Evolutionary conservation across 2,888 invertebrate species (phyloP), one percentile per base, ranked within the genome.

Genomic region (Papilio protenor): DNA sequence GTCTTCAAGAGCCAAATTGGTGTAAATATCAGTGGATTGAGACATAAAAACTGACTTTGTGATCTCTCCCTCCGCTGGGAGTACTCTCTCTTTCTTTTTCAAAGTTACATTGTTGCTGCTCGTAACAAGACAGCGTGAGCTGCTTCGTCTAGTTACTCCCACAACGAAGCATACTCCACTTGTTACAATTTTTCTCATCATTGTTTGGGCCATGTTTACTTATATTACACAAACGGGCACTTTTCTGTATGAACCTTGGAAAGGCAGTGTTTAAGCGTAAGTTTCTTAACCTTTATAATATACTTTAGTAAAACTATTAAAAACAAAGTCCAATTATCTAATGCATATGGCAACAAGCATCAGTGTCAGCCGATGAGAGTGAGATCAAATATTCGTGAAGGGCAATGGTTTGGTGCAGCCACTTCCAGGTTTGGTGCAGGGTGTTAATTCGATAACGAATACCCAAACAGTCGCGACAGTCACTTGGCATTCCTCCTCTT

Each of bases 1-100:
- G 90, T 99, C 98, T 92, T 99, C 99, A 78, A 99, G 92, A 5
- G 99, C 99, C 86, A 99, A 94, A 93, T 99, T 99, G 14, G 97
- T 97, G 88, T 96, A 98, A 82, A 99, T 97, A 89, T 99, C 97
- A 80, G 96, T 96, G 0, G 98, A 98, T 90, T 98, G 98, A 0
- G 99, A 99, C 89, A 99, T 97, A 86, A 98, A 98, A 66, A 99
- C 98, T 1, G 98, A 97, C 92, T 98, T 98, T 82, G 96, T 96
- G 84, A 97, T 96, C 87, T 96, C 95, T 87, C 87, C 86, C 89
- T 93, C 93, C 80, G 87, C 83, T 33, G 90, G 91, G 80, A 89
- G 83, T 79, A 88, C 87, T 57, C 86, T 84, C 61, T 90, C 90
- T 80, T 89, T 90, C 80, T 85, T 88, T 81, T 90, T 91, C 0